Percentiles rank a stretch among this genome's conserved stretches.
Evolutionary conservation across 2,888 invertebrate species (phyloP).

Genomic region (Trypoxylon attenuatum): DNA sequence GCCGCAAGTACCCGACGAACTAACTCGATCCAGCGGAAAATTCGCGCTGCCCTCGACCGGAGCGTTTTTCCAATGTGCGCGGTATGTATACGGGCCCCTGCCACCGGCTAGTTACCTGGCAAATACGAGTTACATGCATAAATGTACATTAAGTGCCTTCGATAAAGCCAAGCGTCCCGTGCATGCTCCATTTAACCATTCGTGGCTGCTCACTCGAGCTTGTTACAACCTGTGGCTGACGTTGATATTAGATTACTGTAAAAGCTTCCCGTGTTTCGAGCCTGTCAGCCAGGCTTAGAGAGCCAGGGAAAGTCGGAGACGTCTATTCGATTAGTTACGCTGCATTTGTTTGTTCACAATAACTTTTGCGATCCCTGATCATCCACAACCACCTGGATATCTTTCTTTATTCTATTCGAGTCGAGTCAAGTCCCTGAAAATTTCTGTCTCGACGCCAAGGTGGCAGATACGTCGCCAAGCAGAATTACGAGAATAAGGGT

Average conservation of each 20-base stretch:
- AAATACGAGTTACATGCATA: constrained; percentile 9
- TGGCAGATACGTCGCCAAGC: too few relatives aligned
- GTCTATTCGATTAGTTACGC: constrained; percentile 34
- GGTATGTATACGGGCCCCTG: too few relatives aligned
- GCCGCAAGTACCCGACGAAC: too few relatives aligned
- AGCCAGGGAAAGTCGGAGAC: constrained; percentile 27
- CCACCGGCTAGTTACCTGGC: constrained; percentile 1
- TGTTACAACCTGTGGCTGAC: constrained; percentile 36
- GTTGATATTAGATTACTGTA: constrained; percentile 55
- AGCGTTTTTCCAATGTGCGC: too few relatives aligned
- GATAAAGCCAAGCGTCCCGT: constrained; percentile 11
- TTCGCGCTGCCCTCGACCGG: too few relatives aligned
- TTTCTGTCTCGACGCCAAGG: too few relatives aligned
- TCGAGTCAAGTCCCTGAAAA: not conserved
- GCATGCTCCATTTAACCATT: constrained; percentile 32
- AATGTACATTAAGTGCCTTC: not conserved
- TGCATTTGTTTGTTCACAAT: constrained; percentile 34
- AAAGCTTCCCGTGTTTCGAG: constrained; percentile 43
- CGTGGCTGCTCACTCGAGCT: constrained; percentile 20
- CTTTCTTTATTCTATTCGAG: not conserved
- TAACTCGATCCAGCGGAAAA: too few relatives aligned
- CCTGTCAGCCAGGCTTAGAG: constrained; percentile 15
- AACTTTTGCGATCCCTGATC: too few relatives aligned
- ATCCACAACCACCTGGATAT: not conserved
- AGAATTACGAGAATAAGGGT: too few relatives aligned